Evolutionary conservation across 2,888 invertebrate species (phyloP).

Genomic region (Tubulanus polymorphus): DNA sequence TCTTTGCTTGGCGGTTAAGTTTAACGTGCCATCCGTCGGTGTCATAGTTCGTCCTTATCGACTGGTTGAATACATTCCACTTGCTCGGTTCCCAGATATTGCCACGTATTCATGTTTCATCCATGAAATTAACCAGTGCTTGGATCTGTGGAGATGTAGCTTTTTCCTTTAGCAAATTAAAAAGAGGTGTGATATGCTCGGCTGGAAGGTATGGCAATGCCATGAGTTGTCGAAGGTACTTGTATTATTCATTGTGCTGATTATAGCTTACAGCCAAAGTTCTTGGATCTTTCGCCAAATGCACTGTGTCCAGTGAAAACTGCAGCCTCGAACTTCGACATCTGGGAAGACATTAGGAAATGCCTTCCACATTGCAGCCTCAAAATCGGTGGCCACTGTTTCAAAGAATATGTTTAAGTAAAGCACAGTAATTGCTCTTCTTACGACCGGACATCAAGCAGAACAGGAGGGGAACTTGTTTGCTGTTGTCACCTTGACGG

Average conservation of each 20-base stretch:
- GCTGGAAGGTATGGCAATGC: constrained; percentile 7
- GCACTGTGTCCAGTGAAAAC: constrained; percentile 2
- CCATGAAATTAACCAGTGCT: not conserved
- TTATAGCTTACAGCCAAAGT: not conserved
- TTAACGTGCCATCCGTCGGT: not conserved
- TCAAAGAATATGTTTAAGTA: not conserved
- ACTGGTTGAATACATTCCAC: constrained; percentile 3
- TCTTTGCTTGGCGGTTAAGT: not conserved
- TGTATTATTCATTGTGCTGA: not conserved
- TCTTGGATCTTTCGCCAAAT: constrained; percentile 4
- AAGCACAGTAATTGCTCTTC: constrained; percentile 7
- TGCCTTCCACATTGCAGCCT: constrained; percentile 9
- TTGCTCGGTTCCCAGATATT: not conserved
- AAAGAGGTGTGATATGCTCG: not conserved
- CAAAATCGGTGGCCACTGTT: constrained; percentile 4
- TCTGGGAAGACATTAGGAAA: constrained; percentile 3
- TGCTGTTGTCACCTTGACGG: not conserved
- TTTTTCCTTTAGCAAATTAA: not conserved
- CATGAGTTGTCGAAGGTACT: not conserved
- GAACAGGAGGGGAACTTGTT: constrained; percentile 16
- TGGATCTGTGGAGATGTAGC: not conserved
- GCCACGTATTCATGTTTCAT: not conserved
- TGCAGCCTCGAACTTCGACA: not conserved
- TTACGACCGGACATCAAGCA: constrained; percentile 6
- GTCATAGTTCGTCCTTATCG: not conserved